These are phyloP conservation scores for Clangula hyemalis DNA, from an alignment of 2,797 vertebrate species.

Conservation along the genomic window DNA sequence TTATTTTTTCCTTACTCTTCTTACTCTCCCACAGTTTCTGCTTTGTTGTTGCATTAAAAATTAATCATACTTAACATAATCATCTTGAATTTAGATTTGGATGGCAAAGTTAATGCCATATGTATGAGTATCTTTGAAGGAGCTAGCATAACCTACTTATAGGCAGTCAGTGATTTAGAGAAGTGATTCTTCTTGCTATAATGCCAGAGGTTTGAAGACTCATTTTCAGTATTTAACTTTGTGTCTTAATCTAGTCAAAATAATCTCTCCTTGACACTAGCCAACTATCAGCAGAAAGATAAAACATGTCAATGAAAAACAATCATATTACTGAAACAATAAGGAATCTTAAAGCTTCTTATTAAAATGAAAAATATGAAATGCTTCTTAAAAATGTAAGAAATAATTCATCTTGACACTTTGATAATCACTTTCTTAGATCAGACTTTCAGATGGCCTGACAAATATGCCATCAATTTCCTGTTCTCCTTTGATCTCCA, in stretches of 20 bases:
- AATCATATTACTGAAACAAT: constrained; percentile 20
- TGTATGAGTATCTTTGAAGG: neutral
- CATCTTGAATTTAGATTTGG: constrained; percentile 13
- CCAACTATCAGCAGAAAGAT: neutral
- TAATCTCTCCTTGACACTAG: constrained; percentile 13
- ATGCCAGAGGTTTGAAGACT: neutral
- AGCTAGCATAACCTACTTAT: neutral
- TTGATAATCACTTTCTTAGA: neutral
- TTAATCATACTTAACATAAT: constrained; percentile 33
- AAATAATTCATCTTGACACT: constrained; percentile 14
- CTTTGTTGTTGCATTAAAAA: constrained; percentile 29
- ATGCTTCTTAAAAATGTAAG: neutral
- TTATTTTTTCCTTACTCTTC: no score
- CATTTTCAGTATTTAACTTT: constrained; percentile 1
- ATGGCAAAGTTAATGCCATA: neutral
- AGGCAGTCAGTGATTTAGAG: constrained; percentile 16
- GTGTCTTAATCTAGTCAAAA: constrained; percentile 19
- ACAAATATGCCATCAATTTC: neutral
- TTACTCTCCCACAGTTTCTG: neutral
- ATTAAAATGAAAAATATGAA: neutral
- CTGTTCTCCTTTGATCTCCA: neutral
- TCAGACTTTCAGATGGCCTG: neutral
- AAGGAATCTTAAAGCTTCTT: neutral
- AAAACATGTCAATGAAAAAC: neutral
- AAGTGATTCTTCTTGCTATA: neutral